phyloP scores from a whole-genome alignment of 2,797 vertebrate genomes.

The Varecia variegata region DNA sequence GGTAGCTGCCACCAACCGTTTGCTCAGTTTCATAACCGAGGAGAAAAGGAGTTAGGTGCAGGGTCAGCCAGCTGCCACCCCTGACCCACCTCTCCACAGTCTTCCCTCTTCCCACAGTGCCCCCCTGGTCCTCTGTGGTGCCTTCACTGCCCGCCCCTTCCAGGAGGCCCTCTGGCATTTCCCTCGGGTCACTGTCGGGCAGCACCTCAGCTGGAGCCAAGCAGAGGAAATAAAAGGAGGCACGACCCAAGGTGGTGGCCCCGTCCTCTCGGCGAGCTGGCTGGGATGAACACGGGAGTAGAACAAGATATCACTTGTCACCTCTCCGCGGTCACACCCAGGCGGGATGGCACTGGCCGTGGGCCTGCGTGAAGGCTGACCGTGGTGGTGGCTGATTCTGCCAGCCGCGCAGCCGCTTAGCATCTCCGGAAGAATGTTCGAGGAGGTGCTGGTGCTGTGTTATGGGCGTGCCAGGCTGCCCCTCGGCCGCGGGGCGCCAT shows the following conservation, averaged over 20 bases:
- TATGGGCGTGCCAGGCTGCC: neutral
- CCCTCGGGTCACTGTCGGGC: neutral
- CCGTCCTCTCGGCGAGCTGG: neutral
- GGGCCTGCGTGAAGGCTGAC: neutral
- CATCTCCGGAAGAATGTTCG: neutral
- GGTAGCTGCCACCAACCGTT: neutral
- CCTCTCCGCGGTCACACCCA: neutral
- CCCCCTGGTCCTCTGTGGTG: neutral
- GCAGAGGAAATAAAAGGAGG: neutral
- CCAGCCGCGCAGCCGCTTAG: neutral
- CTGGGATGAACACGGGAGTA: neutral
- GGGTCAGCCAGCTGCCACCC: neutral
- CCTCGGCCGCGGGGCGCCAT: accelerated
- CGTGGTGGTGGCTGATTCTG: neutral
- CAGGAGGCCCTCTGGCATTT: neutral
- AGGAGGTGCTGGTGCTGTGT: accelerated
- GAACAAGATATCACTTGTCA: conserved; percentile 8
- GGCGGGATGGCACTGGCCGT: accelerated
- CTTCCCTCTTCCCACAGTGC: neutral
- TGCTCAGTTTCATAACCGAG: neutral
- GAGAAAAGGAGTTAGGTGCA: neutral
- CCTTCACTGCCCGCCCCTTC: neutral
- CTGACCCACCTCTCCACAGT: neutral
- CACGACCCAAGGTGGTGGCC: neutral
- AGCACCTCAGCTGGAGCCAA: neutral